Base-by-base conservation (phyloP, 2,797 vertebrate genomes). In the Chloroceryle inda region DNA sequence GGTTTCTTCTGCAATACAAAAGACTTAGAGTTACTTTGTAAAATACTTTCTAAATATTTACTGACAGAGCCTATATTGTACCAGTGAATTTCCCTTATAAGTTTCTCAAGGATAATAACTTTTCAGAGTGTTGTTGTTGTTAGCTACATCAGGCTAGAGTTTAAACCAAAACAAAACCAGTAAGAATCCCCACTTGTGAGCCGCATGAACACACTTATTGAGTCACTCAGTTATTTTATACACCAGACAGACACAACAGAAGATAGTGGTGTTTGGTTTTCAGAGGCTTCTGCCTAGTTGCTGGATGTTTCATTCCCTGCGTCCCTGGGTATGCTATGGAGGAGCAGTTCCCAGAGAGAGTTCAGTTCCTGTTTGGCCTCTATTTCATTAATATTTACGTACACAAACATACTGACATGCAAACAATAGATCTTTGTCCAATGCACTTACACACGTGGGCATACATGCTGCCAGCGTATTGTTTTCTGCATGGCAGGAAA, bases 361-460 rank as follows among this genome's bases (percentile, higher is more conserved):
- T 80, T 91, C 75, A 88, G 92, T 98, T 98, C 97, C 97, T 95
- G 95, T 83, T 95, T 95, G 90, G 89, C 72, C 85, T 92, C 89
- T 92, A 56, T 86, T 96, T 95, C 80, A 77, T 89, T 82, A 93
- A 37, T 23, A 82, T 91, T 55, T 88, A 47, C 72, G 87, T 80
- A 64, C 87, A 68, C 91, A 96, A 81, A 86, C 92, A 88, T 64
- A 64, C 19, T 38, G 68, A 56, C 71, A 69, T 10, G 5, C 42
- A 91, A 95, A 97, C 84, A 97, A 92, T 83, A 52, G 94, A 8
- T 78, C 62, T 72, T 55, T 9, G 1, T 68, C 35, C 52, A 52
- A 49, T 14, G 66, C 76, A 84, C 69, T 69, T 33, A 61, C 55
- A 69, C 71, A 79, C 33, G 47, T 29, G 88, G 76, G 59, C 40